phyloP scores from a whole-genome alignment of 2,888 invertebrate species.

The Drosophila kanekoi region DNA sequence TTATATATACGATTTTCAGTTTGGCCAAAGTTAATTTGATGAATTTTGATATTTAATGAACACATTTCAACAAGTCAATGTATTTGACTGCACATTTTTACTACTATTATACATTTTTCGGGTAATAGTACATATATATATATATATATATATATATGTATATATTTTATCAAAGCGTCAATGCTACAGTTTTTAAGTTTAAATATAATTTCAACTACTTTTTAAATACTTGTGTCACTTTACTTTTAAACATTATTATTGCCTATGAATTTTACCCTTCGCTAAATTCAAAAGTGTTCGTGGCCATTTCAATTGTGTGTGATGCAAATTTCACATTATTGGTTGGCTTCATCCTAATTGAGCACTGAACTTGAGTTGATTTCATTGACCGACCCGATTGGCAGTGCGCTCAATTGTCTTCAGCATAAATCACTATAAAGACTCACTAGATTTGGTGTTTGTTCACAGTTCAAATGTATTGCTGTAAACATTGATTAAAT shows the following conservation, averaged over 20 bases:
- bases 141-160: slow-evolving; percentile 1
- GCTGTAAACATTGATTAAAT: slow-evolving; percentile 52
- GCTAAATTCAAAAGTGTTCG: slow-evolving; percentile 55
- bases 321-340: slow-evolving; percentile 34
- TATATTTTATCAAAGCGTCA: slow-evolving; percentile 50
- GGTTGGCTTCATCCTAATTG: slow-evolving; percentile 22
- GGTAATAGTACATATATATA: slow-evolving; percentile 20
- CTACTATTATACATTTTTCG: slow-evolving; percentile 14
- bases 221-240: slow-evolving; percentile 25
- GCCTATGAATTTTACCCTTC: slow-evolving; percentile 65
- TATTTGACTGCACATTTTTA: slow-evolving; percentile 45
- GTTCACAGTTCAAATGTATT: slow-evolving; percentile 35
- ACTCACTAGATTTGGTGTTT: slow-evolving; percentile 10
- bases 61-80: slow-evolving; percentile 61
- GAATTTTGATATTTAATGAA: slow-evolving; percentile 41
- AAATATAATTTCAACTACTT: slow-evolving; percentile 36
- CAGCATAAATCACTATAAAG: slow-evolving; percentile 13
- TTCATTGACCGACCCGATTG: slow-evolving; percentile 22
- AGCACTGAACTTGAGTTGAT: slow-evolving; percentile 51
- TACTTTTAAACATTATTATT: slow-evolving; percentile 56
- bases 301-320: slow-evolving; percentile 25
- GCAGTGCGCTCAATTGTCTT: slow-evolving; percentile 58
- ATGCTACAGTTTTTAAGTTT: slow-evolving; percentile 39
- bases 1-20: slow-evolving; percentile 24
- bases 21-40: slow-evolving; percentile 8